Percentiles rank a stretch among this genome's conserved stretches.
phyloP scores from a whole-genome alignment of 2,888 invertebrate species.

The Aquatica leii region DNA sequence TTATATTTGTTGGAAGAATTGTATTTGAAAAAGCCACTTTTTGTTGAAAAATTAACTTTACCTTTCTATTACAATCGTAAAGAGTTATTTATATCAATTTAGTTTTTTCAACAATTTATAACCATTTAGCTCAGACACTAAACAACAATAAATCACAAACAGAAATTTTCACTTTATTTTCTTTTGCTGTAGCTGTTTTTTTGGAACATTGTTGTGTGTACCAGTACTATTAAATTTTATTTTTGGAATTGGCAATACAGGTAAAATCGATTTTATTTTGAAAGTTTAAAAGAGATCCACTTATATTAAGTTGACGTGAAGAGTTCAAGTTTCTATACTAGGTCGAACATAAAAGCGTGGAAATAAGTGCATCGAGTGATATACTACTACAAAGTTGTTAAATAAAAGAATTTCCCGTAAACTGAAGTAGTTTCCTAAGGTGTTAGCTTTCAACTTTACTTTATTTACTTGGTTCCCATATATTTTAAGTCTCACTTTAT shows the following conservation, averaged over 20 bases:
- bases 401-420: slow-evolving; percentile 12
- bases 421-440: slow-evolving; percentile 11
- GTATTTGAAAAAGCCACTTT: too few species aligned
- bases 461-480: slow-evolving; percentile 6
- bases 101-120: slow-evolving; percentile 10
- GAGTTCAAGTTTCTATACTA: slow-evolving; percentile 25
- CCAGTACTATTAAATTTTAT: not conserved
- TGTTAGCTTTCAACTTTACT: slow-evolving; percentile 14
- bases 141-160: too few species aligned
- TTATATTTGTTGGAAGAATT: too few species aligned
- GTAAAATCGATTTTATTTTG: slow-evolving; percentile 22
- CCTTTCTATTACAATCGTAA: slow-evolving; percentile 14
- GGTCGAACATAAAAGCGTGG: slow-evolving; percentile 23
- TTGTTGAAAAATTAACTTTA: too few species aligned
- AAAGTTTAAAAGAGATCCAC: slow-evolving; percentile 19
- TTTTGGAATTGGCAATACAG: slow-evolving; percentile 12
- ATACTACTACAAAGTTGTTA: slow-evolving; percentile 14
- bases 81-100: slow-evolving; percentile 23
- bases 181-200: too few species aligned
- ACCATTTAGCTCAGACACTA: slow-evolving; percentile 10
- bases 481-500: not conserved
- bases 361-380: slow-evolving; percentile 12
- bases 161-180: too few species aligned
- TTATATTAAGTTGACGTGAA: slow-evolving; percentile 21
- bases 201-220: too few species aligned